Evolutionary conservation across 2,113 vertebrate species (phyloP), one percentile per base, ranked within the genome.

Genomic region (Bolborhynchus lineola): DNA sequence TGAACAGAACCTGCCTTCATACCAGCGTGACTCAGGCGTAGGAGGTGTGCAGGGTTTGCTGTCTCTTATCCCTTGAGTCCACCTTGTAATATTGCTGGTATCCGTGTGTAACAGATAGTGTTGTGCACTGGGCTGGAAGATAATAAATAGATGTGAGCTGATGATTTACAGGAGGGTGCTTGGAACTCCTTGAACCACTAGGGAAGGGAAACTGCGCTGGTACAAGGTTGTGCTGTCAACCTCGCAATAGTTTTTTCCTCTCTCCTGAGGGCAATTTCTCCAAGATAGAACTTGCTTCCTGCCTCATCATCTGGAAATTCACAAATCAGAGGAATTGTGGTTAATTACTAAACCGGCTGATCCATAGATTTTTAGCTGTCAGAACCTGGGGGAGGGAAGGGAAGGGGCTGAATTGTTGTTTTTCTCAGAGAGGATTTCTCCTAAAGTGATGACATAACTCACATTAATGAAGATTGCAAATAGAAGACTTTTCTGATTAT

Each of bases 51-150:
- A 88, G 91, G 82, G 72, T 92, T 94, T 87, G 94, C 97, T 96
- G 95, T 94, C 93, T 97, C 96, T 96, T 95, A 96, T 92, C 94
- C 96, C 88, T 92, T 53, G 95, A 97, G 96, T 88, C 97, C 97
- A 97, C 92, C 64, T 94, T 97, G 97, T 97, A 97, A 97, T 98
- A 97, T 96, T 97, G 93, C 96, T 90, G 97, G 97, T 97, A 97
- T 97, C 97, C 97, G 92, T 97, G 98, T 98, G 97, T 98, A 98
- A 98, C 98, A 97, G 97, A 98, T 95, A 98, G 97, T 96, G 94
- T 97, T 98, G 98, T 98, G 97, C 97, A 97, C 91, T 97, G 97
- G 96, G 94, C 96, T 98, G 97, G 95, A 98, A 98, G 98, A 97
- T 98, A 97, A 98, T 98, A 98, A 98, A 98, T 98, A 98, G 96